Evolutionary conservation across 2,113 vertebrate genomes (phyloP).

Genomic region (Chunga burmeisteri): DNA sequence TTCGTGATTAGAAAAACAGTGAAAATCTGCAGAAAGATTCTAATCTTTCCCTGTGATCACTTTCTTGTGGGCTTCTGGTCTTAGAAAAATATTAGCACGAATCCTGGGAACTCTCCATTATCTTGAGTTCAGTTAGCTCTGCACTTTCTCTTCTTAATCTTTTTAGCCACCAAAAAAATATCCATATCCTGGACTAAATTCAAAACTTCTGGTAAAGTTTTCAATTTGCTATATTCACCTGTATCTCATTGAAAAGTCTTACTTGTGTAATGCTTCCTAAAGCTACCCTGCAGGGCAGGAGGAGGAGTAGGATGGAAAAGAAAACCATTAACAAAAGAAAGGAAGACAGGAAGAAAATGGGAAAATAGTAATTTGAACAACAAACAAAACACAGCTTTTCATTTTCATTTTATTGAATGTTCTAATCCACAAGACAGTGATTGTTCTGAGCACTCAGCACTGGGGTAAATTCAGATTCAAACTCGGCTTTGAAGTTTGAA

Average conservation of each 20-base stretch:
- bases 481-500: not conserved
- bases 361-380: not conserved
- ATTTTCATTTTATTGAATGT: not conserved
- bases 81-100: not conserved
- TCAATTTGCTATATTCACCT: not conserved
- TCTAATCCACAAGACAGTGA: not conserved
- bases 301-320: not conserved
- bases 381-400: not conserved
- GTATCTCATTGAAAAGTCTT: not conserved
- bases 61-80: not conserved
- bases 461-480: not conserved
- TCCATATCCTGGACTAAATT: conserved; percentile 11
- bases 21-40: not conserved
- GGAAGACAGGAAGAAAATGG: not conserved
- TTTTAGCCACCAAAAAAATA: not conserved
- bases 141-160: not conserved
- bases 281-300: not conserved
- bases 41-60: not conserved
- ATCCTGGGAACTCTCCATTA: not conserved
- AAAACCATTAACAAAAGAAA: not conserved
- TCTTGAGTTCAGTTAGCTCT: not conserved
- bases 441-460: not conserved
- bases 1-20: not conserved
- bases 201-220: conserved; percentile 23
- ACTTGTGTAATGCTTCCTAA: not conserved